Percentiles rank a stretch among this genome's conserved stretches.
Evolutionary conservation across 1,140 invertebrate genomes (phyloP).

Genomic region (Drosophila serrata): DNA sequence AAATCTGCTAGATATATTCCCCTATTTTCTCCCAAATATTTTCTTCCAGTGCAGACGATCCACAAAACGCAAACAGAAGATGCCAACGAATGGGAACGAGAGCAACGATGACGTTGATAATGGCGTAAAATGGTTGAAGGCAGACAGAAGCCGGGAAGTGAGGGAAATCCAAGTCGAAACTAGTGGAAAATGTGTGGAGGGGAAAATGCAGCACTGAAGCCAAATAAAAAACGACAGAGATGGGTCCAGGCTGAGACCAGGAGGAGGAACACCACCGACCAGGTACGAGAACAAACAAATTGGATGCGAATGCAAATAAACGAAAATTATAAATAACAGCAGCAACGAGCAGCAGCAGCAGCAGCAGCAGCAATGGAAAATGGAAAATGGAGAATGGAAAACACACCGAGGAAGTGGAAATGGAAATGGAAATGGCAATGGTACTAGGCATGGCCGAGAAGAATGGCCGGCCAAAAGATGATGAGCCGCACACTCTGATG

Average conservation of each 20-base stretch:
- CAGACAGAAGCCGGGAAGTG: constrained; percentile 42
- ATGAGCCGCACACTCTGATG: constrained; percentile 55
- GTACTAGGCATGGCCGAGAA: constrained; percentile 18
- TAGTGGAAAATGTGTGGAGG: constrained; percentile 24
- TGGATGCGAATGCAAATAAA: constrained; percentile 85
- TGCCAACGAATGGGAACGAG: constrained; percentile 35
- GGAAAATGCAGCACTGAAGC: constrained; percentile 8
- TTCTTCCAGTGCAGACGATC: constrained; percentile 20
- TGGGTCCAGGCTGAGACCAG: constrained; percentile 12
- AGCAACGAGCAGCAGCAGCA: constrained; percentile 41
- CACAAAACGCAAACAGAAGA: constrained; percentile 45
- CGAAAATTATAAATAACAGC: constrained; percentile 85
- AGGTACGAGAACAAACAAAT: constrained; percentile 75
- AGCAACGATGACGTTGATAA: constrained; percentile 71
- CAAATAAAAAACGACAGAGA: constrained; percentile 46
- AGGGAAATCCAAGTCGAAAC: constrained; percentile 51
- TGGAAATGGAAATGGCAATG: constrained; percentile 30
- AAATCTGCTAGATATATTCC: neutral
- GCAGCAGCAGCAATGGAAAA: constrained; percentile 16
- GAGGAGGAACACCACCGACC: constrained; percentile 18
- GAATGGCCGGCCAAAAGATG: constrained; percentile 39
- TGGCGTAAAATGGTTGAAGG: constrained; percentile 80
- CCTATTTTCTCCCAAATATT: neutral
- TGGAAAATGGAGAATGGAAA: constrained; percentile 51
- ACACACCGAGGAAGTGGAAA: constrained; percentile 44